These are phyloP conservation scores for Monoplex corrugatus DNA, from an alignment of 2,888 invertebrate genomes.

Conservation along the genomic window DNA sequence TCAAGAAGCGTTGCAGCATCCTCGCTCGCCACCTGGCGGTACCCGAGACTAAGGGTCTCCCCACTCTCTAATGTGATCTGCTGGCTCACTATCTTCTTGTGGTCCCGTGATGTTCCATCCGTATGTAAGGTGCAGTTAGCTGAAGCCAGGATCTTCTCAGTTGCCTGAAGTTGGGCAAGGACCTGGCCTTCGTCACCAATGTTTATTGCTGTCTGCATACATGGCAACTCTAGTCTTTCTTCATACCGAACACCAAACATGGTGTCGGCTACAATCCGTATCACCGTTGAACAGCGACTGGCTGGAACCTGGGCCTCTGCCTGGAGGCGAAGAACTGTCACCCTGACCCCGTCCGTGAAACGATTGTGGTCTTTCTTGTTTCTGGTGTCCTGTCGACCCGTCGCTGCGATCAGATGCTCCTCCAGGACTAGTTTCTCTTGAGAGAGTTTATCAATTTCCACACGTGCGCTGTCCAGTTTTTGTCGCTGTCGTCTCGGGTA, in stretches of 20 bases:
- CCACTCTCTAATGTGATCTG: constrained; percentile 39
- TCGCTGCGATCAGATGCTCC: too few species aligned
- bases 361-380: not conserved
- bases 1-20: constrained; percentile 39
- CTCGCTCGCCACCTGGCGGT: constrained; percentile 19
- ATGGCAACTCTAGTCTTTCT: not conserved
- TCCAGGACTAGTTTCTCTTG: too few species aligned
- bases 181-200: constrained; percentile 32
- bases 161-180: not conserved
- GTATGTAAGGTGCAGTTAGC: constrained; percentile 12
- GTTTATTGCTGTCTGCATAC: constrained; percentile 2
- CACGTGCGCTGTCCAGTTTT: too few species aligned
- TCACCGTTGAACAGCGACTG: not conserved
- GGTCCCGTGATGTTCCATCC: constrained; percentile 25
- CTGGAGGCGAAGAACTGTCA: constrained; percentile 16
- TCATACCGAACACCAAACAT: not conserved
- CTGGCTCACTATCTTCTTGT: constrained; percentile 30
- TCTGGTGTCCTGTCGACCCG: too few species aligned
- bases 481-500: too few species aligned
- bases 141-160: not conserved
- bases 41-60: constrained; percentile 41
- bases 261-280: not conserved
- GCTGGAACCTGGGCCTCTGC: constrained; percentile 9
- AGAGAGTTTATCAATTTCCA: too few species aligned
- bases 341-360: not conserved